Base-by-base conservation (phyloP, 2,113 vertebrate genomes). In the Oriolus oriolus region DNA sequence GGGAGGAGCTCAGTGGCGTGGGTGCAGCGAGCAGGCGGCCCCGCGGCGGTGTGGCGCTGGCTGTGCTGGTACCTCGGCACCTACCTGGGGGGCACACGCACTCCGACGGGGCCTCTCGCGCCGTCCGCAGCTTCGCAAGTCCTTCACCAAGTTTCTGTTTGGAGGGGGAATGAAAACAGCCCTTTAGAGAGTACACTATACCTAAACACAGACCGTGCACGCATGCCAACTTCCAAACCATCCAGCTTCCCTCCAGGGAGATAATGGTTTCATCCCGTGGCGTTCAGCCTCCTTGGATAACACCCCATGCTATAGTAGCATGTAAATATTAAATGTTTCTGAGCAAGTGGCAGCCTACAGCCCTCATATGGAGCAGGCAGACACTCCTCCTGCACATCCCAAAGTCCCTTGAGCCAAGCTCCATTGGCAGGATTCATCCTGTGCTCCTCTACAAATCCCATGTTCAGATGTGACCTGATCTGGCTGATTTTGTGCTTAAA, bases 81-180 rank as follows among this genome's bases (percentile, higher is more conserved):
- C 61, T 98, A 99, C 99, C 99, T 98, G 99, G 98, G 77, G 99
- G 99, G 91, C 99, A 99, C 96, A 97, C 90, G 71, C 99, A 99
- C 84, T 99, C 98, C 0, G 97, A 97, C 0, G 97, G 98, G 31
- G 97, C 98, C 64, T 99, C 99, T 71, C 99, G 98, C 2, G 64
- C 97, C 15, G 97, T 98, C 53, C 99, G 98, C 37, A 98, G 90
- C 96, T 98, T 99, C 3, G 97, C 98, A 7, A 98, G 94, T 89
- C 98, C 98, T 75, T 98, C 97, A 15, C 76, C 97, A 73, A 99
- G 90, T 96, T 98, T 98, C 99, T 99, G 98, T 70, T 57, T 5
- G 76, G 80, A 89, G 91, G 27, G 83, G 69, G 73, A 86, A 84
- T 16, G 82, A 65, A 24, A 79, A 57, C 0, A 95, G 71, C 27